These are phyloP conservation scores for Lepidocyrtoides sp. DNA, from an alignment of 2,888 invertebrate species.

Conservation along the genomic window DNA sequence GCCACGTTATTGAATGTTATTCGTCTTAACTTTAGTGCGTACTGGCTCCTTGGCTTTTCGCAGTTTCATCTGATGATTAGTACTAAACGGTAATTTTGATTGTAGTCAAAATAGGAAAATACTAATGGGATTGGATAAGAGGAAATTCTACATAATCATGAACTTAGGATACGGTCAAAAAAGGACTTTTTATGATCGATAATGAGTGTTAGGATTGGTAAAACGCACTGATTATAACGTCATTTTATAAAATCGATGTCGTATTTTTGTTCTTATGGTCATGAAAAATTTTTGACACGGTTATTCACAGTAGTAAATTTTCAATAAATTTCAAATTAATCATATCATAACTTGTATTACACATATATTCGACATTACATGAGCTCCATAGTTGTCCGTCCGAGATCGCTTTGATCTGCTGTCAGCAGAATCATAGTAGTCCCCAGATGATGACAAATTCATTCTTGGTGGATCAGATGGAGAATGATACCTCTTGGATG, in stretches of 20 bases:
- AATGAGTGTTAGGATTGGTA: not conserved
- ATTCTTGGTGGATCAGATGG: slow-evolving; percentile 60
- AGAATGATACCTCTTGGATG: slow-evolving; percentile 81
- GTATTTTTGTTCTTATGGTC: slow-evolving; percentile 27
- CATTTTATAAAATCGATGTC: not conserved
- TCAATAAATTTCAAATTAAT: too few species aligned
- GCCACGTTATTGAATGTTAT: slow-evolving; percentile 60
- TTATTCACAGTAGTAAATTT: not conserved
- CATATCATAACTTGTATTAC: not conserved
- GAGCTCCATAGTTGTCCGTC: slow-evolving; percentile 72
- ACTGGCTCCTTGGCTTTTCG: slow-evolving; percentile 64
- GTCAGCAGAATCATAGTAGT: slow-evolving; percentile 74
- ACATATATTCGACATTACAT: slow-evolving; percentile 53
- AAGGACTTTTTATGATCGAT: not conserved
- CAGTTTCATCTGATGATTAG: slow-evolving; percentile 65
- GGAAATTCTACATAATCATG: slow-evolving; percentile 12
- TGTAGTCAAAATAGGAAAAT: slow-evolving; percentile 24
- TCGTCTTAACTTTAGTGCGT: slow-evolving; percentile 72
- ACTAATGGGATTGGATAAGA: not conserved
- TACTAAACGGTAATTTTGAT: slow-evolving; percentile 64
- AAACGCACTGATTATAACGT: slow-evolving; percentile 11
- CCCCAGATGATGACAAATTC: slow-evolving; percentile 46
- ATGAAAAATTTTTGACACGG: not conserved
- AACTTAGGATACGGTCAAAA: not conserved
- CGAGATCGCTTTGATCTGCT: slow-evolving; percentile 76